A percentile compares a stretch with the other conserved stretches of the same genome.
phyloP scores from a whole-genome alignment of 2,113 vertebrate species.

The Sterna hirundo region DNA sequence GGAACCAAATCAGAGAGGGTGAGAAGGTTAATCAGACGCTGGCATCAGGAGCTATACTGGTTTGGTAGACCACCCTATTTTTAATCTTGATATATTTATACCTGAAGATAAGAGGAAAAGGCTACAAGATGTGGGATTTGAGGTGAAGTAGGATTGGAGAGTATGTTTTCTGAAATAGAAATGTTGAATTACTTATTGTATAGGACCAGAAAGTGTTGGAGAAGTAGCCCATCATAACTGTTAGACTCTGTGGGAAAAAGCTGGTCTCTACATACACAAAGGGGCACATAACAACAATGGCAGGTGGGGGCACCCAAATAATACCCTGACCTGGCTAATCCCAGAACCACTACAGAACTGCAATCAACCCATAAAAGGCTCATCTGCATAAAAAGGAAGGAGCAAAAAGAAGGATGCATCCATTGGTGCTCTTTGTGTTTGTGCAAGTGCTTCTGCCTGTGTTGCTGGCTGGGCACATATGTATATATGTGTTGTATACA shows the following conservation, averaged over 20 bases:
- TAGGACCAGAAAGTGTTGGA: not conserved
- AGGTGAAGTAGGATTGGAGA: not conserved
- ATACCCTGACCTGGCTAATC: not conserved
- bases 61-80: not conserved
- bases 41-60: not conserved
- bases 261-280: not conserved
- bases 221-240: not conserved
- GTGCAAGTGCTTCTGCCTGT: not conserved
- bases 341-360: not conserved
- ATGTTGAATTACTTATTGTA: not conserved
- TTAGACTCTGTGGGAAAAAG: not conserved
- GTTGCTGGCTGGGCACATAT: not conserved
- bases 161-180: not conserved
- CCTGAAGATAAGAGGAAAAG: not conserved
- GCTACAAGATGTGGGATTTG: not conserved
- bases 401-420: not conserved
- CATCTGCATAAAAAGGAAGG: not conserved
- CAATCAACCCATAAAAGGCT: not conserved
- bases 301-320: not conserved
- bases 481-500: no score
- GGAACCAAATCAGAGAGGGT: not conserved
- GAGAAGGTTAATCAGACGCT: constrained; percentile 10
- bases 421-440: not conserved
- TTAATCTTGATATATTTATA: not conserved
- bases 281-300: not conserved